Evolutionary conservation across 2,797 vertebrate genomes (phyloP).

Genomic region (Eutrigla gurnardus): DNA sequence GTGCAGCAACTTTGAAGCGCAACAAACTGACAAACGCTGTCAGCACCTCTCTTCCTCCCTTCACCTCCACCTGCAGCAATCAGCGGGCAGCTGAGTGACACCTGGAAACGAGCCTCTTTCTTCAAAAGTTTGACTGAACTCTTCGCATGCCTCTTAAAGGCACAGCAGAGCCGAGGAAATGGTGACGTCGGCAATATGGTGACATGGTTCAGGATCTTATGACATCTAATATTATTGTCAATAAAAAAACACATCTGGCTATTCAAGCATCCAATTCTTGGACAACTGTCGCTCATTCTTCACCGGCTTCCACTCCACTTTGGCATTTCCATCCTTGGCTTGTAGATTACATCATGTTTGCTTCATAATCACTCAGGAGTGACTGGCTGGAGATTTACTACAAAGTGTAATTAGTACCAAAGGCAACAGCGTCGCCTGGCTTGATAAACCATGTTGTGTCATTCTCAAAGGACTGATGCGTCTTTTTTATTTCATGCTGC

Average conservation of each 20-base stretch:
- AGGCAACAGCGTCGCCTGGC: constrained; percentile 15
- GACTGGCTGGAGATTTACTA: constrained; percentile 45
- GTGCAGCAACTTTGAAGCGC: constrained; percentile 2
- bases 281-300: constrained; percentile 5
- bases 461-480: constrained; percentile 35
- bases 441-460: constrained; percentile 33
- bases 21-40: neutral
- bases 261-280: neutral
- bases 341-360: constrained; percentile 58
- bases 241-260: neutral
- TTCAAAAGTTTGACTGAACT: constrained; percentile 5
- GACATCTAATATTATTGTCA: neutral
- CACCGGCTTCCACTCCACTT: constrained; percentile 14
- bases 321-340: constrained; percentile 20
- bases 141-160: neutral
- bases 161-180: neutral
- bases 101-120: neutral
- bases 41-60: neutral
- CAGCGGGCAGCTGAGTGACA: constrained; percentile 5
- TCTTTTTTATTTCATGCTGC: constrained; percentile 31
- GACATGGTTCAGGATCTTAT: neutral
- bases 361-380: constrained; percentile 45
- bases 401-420: constrained; percentile 59
- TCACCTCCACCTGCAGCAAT: constrained; percentile 6
- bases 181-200: neutral